Conservation (phyloP, 1,140 invertebrate species). For the Trachymyrmex cornetzi region DNA sequence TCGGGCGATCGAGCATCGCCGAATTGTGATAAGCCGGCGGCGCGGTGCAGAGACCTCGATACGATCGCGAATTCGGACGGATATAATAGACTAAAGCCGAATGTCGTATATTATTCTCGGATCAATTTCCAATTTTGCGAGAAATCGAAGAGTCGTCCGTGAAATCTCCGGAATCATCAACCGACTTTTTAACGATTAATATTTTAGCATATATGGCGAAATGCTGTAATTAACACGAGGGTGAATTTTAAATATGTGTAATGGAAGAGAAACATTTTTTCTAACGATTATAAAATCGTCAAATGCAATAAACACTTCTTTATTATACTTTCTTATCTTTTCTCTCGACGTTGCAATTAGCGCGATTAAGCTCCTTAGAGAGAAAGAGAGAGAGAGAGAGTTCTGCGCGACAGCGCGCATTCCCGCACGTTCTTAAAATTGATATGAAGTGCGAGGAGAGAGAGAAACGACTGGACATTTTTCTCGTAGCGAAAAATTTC, state of each 20-base stretch:
- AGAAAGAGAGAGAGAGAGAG: background rate
- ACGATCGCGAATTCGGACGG: slow-evolving; percentile 56
- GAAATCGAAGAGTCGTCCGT: background rate
- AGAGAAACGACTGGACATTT: slow-evolving; percentile 39
- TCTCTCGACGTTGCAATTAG: slow-evolving; percentile 28
- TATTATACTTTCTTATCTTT: background rate
- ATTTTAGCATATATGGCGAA: too few relatives aligned
- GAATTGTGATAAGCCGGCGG: slow-evolving; percentile 32
- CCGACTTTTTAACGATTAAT: background rate
- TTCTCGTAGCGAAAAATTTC: slow-evolving; percentile 47
- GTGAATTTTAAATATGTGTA: background rate
- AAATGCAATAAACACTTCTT: background rate
- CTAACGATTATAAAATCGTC: slow-evolving; percentile 5
- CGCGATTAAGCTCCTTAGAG: slow-evolving; percentile 34
- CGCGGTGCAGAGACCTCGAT: slow-evolving; percentile 15
- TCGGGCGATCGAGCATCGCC: slow-evolving; percentile 42
- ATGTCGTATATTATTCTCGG: slow-evolving; percentile 48
- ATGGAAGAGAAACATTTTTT: background rate
- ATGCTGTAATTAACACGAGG: background rate
- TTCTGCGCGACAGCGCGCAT: slow-evolving; percentile 16
- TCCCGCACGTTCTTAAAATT: slow-evolving; percentile 28
- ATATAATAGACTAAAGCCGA: slow-evolving; percentile 42
- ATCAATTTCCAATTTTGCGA: slow-evolving; percentile 39
- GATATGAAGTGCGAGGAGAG: slow-evolving; percentile 43
- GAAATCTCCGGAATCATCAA: background rate